Percentiles rank a stretch among this genome's conserved stretches.
Conservation (phyloP, 2,113 vertebrate species). For the Condylura cristata region DNA sequence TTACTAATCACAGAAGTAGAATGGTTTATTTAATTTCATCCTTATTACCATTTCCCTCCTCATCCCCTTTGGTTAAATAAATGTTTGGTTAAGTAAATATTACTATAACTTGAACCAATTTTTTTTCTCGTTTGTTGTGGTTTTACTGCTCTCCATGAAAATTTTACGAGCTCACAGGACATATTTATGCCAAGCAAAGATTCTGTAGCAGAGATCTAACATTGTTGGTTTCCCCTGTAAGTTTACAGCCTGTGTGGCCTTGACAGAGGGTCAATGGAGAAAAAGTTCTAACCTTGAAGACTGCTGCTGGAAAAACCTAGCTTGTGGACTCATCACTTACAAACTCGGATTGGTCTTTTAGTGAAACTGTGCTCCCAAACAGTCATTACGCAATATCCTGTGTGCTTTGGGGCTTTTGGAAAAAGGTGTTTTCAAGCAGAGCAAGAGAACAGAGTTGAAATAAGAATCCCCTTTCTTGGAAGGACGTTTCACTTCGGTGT, state of each 20-base stretch:
- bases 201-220: not conserved
- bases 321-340: not conserved
- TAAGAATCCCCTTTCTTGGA: not conserved
- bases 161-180: constrained; percentile 25
- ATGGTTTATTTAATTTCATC: constrained; percentile 21
- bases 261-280: not conserved
- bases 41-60: constrained; percentile 1
- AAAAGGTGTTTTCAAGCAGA: constrained; percentile 1
- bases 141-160: constrained; percentile 51
- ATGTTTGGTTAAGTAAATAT: not conserved
- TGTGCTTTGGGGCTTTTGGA: constrained; percentile 44
- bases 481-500: not conserved
- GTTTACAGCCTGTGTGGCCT: not conserved
- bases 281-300: not conserved
- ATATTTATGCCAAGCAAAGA: not conserved
- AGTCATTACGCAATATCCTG: constrained; percentile 24
- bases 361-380: constrained; percentile 21
- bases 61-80: constrained; percentile 15
- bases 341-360: not conserved
- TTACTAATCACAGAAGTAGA: not conserved
- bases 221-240: not conserved
- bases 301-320: not conserved
- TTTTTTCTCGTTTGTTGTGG: constrained; percentile 39
- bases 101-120: constrained; percentile 6
- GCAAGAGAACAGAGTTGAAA: constrained; percentile 9